Conservation (phyloP, 1,140 invertebrate genomes). For the Eubasilissa regina region DNA sequence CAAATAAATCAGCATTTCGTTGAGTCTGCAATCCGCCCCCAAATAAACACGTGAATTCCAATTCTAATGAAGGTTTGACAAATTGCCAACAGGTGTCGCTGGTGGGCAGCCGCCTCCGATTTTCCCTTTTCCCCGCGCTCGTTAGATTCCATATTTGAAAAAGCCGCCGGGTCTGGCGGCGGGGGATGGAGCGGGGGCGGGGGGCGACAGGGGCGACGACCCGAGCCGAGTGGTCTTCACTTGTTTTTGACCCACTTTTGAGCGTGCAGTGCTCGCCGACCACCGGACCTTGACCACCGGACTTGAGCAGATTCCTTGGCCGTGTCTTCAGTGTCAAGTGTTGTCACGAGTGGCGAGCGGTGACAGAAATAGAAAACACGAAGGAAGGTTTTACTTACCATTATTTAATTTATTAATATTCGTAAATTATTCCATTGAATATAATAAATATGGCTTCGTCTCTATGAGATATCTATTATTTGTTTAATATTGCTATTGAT, state of each 20-base stretch:
- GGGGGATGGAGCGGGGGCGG: neutral
- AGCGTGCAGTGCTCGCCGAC: neutral
- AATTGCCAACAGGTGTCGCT: constrained; percentile 14
- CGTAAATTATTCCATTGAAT: no score
- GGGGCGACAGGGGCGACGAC: neutral
- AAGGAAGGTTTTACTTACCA: no score
- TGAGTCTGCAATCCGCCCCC: no score
- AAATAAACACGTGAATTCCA: no score
- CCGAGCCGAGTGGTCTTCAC: constrained; percentile 17
- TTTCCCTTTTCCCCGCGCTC: constrained; percentile 24
- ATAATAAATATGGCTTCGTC: no score
- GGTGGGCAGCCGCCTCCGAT: neutral
- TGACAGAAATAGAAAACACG: no score
- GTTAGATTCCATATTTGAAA: constrained; percentile 21
- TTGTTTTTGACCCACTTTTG: constrained; percentile 33
- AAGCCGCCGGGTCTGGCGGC: neutral
- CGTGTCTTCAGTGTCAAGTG: neutral
- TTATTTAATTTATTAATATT: no score
- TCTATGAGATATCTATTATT: no score
- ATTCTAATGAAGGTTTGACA: neutral
- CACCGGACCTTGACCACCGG: neutral
- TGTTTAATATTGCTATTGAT: no score
- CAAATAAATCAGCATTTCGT: no score
- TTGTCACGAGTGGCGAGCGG: no score
- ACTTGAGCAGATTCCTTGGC: neutral